A percentile compares a stretch with the other conserved stretches of the same genome.
Conservation (phyloP, 2,113 vertebrate species). For the Promerops cafer region DNA sequence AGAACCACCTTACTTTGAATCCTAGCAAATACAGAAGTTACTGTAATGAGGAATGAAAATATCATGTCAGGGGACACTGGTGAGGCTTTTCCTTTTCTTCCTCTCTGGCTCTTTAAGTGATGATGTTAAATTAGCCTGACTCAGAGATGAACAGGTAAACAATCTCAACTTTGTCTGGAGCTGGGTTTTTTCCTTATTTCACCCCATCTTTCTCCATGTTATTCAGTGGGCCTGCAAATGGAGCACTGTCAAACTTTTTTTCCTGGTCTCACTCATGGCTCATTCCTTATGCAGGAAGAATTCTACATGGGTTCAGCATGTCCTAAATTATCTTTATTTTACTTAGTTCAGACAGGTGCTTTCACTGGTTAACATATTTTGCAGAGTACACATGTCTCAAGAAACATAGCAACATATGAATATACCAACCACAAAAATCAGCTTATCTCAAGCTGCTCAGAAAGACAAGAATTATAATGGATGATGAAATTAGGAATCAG, state of each 20-base stretch:
- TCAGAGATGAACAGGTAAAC: not conserved
- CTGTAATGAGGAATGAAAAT: not conserved
- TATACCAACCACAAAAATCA: constrained; percentile 6
- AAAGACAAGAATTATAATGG: constrained; percentile 4
- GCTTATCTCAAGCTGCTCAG: constrained; percentile 29
- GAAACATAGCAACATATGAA: not conserved
- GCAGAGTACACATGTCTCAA: not conserved
- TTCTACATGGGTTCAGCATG: not conserved
- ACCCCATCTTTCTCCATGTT: not conserved
- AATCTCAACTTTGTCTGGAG: not conserved
- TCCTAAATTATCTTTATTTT: constrained; percentile 24
- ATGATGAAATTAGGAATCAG: not conserved
- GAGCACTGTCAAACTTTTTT: not conserved
- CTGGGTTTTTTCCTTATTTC: not conserved
- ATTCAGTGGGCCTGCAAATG: not conserved
- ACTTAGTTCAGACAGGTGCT: not conserved
- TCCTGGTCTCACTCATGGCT: not conserved
- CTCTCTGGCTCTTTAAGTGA: not conserved
- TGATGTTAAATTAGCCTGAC: not conserved
- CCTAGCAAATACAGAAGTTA: not conserved
- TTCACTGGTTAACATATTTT: not conserved
- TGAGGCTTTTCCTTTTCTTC: not conserved
- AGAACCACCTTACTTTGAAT: not conserved
- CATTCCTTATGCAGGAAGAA: not conserved
- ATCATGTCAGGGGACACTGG: not conserved